These are phyloP conservation scores for Brevimyrus niger DNA, from an alignment of 2,113 vertebrate genomes.

Conservation along the genomic window DNA sequence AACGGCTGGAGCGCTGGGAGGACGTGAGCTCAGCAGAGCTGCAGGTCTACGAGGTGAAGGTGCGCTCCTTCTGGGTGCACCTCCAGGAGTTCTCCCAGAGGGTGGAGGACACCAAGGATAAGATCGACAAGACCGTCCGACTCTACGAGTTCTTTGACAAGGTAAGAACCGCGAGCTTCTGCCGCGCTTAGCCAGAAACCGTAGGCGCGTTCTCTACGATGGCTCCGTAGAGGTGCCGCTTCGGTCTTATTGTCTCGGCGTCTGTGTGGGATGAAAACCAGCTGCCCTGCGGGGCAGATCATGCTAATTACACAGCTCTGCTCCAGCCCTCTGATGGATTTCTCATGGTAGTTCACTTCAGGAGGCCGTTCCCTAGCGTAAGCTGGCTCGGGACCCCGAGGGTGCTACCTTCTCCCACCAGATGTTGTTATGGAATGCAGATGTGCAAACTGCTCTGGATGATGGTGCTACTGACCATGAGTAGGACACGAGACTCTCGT, in stretches of 20 bases:
- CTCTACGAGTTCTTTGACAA: slow-evolving; percentile 69
- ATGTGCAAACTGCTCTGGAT: not conserved
- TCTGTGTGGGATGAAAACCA: not conserved
- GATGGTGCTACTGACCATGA: not conserved
- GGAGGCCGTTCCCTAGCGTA: not conserved
- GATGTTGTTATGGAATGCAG: not conserved
- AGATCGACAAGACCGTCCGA: slow-evolving; percentile 54
- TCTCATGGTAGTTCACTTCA: not conserved
- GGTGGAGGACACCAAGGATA: slow-evolving; percentile 54
- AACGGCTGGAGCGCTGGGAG: slow-evolving; percentile 58
- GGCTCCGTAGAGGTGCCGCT: not conserved
- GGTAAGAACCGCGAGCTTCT: slow-evolving; percentile 42
- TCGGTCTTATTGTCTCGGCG: not conserved
- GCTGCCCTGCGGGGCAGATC: not conserved
- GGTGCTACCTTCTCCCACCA: not conserved
- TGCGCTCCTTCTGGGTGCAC: slow-evolving; percentile 50
- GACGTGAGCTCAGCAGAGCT: slow-evolving; percentile 53
- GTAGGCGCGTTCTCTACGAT: not conserved
- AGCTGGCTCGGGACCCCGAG: not conserved
- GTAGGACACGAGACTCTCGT: not conserved
- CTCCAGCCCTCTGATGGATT: not conserved
- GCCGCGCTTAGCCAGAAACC: not conserved
- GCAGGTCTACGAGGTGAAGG: slow-evolving; percentile 48
- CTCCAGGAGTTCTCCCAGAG: slow-evolving; percentile 59
- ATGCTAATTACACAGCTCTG: not conserved